phyloP scores from a whole-genome alignment of 2,797 vertebrate species.

The Pangasius krempfi region DNA sequence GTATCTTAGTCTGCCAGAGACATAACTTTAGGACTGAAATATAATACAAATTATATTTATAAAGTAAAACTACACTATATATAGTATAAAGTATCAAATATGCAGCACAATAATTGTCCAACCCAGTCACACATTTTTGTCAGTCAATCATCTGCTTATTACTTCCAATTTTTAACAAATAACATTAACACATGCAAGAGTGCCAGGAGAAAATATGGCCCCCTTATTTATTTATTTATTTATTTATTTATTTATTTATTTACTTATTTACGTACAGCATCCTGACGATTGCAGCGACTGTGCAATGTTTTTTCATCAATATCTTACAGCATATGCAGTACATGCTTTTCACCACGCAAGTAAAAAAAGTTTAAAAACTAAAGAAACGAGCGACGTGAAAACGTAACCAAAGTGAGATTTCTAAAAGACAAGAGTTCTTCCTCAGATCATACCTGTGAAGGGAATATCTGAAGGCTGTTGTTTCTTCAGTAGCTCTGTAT shows the following conservation, averaged over 20 bases:
- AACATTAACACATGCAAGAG: not conserved
- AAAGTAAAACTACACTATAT: not conserved
- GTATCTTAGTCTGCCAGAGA: not conserved
- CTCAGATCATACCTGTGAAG: not conserved
- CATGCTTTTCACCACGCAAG: not conserved
- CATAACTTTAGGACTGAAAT: not conserved
- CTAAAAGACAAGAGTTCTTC: too few relatives aligned
- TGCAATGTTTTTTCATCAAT: not conserved
- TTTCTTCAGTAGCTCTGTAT: not conserved
- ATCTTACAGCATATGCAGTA: not conserved
- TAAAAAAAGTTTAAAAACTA: not conserved
- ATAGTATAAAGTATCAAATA: not conserved
- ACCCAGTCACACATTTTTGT: not conserved
- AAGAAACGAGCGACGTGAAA: not conserved
- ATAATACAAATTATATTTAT: not conserved
- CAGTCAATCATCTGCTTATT: too few relatives aligned
- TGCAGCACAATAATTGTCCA: not conserved
- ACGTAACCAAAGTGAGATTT: not conserved
- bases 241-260: too few relatives aligned
- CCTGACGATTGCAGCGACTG: not conserved
- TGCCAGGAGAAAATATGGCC: not conserved
- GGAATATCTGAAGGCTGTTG: not conserved
- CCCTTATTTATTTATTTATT: not conserved
- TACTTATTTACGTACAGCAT: not conserved
- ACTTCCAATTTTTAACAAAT: not conserved